phyloP scores from a whole-genome alignment of 1,140 invertebrate species.

The Akabosia matsudoensis region DNA sequence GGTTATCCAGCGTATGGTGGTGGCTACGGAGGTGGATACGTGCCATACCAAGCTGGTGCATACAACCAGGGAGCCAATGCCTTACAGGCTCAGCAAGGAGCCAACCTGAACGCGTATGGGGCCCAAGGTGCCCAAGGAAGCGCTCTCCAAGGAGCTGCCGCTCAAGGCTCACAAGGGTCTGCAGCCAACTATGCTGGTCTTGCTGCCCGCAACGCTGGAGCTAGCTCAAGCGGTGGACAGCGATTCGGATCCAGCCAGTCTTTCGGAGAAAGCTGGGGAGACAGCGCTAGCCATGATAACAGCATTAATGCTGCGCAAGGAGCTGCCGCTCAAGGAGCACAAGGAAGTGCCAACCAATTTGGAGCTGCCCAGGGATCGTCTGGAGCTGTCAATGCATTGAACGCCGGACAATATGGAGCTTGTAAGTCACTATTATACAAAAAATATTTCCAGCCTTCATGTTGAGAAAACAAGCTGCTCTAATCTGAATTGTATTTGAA shows the following conservation, averaged over 20 bases:
- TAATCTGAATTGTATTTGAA: too few relatives aligned
- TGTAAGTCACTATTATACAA: too few relatives aligned
- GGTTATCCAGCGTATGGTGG: neutral
- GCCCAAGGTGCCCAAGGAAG: slow-evolving; percentile 12
- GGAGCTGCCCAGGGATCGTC: slow-evolving; percentile 27
- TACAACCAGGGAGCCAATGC: neutral
- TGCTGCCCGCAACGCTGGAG: slow-evolving; percentile 11
- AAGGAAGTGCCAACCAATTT: neutral
- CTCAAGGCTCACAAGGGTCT: neutral
- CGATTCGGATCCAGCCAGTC: slow-evolving; percentile 7
- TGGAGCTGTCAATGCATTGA: neutral
- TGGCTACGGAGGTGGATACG: neutral
- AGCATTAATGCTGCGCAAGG: slow-evolving; percentile 13
- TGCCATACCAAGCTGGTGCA: neutral
- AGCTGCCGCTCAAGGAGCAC: neutral
- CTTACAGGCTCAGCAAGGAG: neutral
- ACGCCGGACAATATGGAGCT: slow-evolving; percentile 7
- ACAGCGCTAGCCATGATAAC: slow-evolving; percentile 18
- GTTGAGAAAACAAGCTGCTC: too few relatives aligned
- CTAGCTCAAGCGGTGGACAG: neutral
- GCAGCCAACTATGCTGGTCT: neutral
- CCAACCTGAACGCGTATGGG: neutral
- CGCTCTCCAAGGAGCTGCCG: neutral
- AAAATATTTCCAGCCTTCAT: too few relatives aligned
- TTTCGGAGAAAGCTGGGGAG: slow-evolving; percentile 18